Base-by-base conservation (phyloP, 2,888 invertebrate genomes). In the Noctua comes region DNA sequence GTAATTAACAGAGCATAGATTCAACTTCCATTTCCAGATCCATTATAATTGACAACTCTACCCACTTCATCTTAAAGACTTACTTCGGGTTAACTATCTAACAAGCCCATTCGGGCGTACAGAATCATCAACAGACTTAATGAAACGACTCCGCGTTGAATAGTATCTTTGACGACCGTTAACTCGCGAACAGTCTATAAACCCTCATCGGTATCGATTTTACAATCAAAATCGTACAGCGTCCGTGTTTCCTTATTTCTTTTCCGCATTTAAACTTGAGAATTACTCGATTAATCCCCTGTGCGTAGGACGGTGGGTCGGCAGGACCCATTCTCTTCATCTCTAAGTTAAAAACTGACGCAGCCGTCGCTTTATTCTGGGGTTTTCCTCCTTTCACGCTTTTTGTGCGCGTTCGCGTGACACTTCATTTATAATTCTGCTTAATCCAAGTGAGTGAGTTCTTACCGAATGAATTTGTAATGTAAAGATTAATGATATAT, bases 361-460 rank as follows among this genome's bases (percentile, higher is more conserved):
- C 93, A 92, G 91, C 90, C 89, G 86, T 84, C 89, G 86, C 91
- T 91, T 91, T 92, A 92, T 92, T 93, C 93, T 91, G 92, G 91
- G 93, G 92, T 91, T 94, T 94, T 91, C 93, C 93, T 93, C 92
- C 91, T 92, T 95, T 93, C 93, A 93, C 93, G 92, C 93, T 96
- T 96, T 96, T 96, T 96, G 94, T 91, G 89, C 90, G 91, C 92
- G 90, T 93, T 94, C 92, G 89, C 89, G 95, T 96, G 96, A 95
- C 96, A 96, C 95, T 94, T 95, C 96, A 96, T 96, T 96, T 96
- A 96, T 96, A 96, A 96, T 96, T 95, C 95, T 92, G 94, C 95
- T 95, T 96, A 96, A 96, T 95, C 95, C 96, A 91, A 95, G 94
- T 94, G 95, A 95, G 95, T 95, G 95, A 96, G 95, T 95, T 95